These are phyloP conservation scores for Phymanthus crucifer DNA, from an alignment of 92 coral and sea anemone species.

Conservation along the genomic window DNA sequence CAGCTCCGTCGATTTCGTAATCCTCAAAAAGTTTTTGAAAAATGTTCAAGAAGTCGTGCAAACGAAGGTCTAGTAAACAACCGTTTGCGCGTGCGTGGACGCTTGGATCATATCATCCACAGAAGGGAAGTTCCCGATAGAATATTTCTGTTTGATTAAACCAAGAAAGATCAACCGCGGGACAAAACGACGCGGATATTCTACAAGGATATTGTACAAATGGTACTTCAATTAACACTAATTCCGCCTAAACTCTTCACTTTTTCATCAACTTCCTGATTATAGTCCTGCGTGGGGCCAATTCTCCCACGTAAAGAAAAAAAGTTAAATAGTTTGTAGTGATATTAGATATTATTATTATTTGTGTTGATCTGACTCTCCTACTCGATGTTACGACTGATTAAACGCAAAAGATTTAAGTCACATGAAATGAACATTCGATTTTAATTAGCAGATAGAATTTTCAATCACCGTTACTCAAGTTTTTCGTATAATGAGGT, in stretches of 20 bases:
- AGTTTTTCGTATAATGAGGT: neutral
- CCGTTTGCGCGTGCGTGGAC: neutral
- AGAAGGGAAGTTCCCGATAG: neutral
- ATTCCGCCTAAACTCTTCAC: slow-evolving; percentile 24
- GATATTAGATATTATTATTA: neutral
- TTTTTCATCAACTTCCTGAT: slow-evolving; percentile 20
- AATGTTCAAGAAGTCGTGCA: too few species aligned
- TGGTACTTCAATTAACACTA: slow-evolving; percentile 23
- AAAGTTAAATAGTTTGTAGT: neutral
- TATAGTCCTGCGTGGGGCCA: neutral
- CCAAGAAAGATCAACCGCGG: neutral
- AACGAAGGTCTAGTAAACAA: neutral
- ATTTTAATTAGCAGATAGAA: neutral
- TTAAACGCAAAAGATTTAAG: neutral
- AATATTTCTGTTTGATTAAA: neutral
- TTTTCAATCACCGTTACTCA: neutral
- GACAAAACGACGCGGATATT: neutral
- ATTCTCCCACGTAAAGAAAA: slow-evolving; percentile 3
- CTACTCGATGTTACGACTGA: neutral
- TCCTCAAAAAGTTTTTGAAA: too few species aligned
- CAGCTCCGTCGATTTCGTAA: too few species aligned
- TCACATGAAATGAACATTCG: slow-evolving; percentile 1
- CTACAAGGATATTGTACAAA: neutral
- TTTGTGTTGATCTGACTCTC: neutral
- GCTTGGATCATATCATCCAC: neutral